phyloP scores from a whole-genome alignment of 1,140 invertebrate genomes.

The Spodoptera frugiperda region DNA sequence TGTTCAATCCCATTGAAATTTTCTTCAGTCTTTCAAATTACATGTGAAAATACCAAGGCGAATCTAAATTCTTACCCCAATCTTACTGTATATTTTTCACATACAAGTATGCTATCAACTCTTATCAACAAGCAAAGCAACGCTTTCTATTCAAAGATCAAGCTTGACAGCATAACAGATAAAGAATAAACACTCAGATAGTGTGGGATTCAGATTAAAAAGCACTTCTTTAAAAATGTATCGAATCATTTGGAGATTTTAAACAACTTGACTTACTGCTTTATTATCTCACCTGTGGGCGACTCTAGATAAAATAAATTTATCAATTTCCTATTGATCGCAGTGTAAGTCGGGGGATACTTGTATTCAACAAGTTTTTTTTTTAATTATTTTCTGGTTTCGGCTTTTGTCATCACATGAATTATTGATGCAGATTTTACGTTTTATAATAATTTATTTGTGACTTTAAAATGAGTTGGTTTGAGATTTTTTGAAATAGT shows the following conservation, averaged over 20 bases:
- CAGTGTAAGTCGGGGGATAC: conserved; percentile 43
- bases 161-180: background rate
- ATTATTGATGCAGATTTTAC: conserved; percentile 47
- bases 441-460: conserved; percentile 10
- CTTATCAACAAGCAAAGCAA: background rate
- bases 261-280: conserved; percentile 39
- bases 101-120: too few relatives aligned
- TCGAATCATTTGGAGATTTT: background rate
- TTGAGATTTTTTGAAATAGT: background rate
- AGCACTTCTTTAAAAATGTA: conserved; percentile 14
- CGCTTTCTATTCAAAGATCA: conserved; percentile 2
- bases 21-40: too few relatives aligned
- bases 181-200: conserved; percentile 16
- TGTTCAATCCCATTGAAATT: too few relatives aligned
- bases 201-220: conserved; percentile 21
- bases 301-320: conserved; percentile 39
- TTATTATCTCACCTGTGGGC: conserved; percentile 30
- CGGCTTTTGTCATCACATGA: conserved; percentile 23
- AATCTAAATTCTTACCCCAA: too few relatives aligned
- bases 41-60: too few relatives aligned
- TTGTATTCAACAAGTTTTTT: conserved; percentile 36
- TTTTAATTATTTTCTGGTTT: conserved; percentile 48
- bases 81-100: too few relatives aligned
- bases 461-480: background rate
- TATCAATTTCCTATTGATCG: conserved; percentile 39